A percentile compares a stretch with the other conserved stretches of the same genome.
Evolutionary conservation across 1,140 invertebrate species (phyloP).

Genomic region (Zaprionus camerounensis): DNA sequence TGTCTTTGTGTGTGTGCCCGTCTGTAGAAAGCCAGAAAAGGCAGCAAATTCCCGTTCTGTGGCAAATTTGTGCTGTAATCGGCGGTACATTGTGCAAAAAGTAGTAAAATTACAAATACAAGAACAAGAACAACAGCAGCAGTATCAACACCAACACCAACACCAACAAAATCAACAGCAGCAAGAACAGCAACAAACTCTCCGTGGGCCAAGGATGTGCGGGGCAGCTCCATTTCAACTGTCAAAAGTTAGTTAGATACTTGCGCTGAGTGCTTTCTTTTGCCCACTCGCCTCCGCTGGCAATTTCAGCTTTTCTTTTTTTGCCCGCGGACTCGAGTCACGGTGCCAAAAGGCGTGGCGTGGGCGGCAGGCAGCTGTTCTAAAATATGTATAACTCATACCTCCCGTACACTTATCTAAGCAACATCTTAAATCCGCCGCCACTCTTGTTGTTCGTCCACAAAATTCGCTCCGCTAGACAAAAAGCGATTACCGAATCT

Average conservation of each 20-base stretch:
- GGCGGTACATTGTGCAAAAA: slow-evolving; percentile 43
- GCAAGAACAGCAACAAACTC: slow-evolving; percentile 25
- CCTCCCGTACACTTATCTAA: background rate
- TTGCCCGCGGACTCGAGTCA: slow-evolving; percentile 3
- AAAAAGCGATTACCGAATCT: slow-evolving; percentile 8
- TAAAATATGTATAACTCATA: background rate
- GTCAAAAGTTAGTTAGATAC: slow-evolving; percentile 71
- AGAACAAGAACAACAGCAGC: slow-evolving; percentile 43
- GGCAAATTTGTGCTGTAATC: slow-evolving; percentile 74
- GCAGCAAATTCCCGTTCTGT: slow-evolving; percentile 60
- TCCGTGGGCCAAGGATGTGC: slow-evolving; percentile 16
- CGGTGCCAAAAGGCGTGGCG: slow-evolving; percentile 56
- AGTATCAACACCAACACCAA: slow-evolving; percentile 6
- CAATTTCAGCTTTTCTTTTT: background rate
- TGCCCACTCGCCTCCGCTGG: background rate
- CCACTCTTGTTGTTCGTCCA: background rate
- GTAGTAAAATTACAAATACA: slow-evolving; percentile 48
- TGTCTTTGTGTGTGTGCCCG: slow-evolving; percentile 38
- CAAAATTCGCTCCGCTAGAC: background rate
- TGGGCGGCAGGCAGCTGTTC: slow-evolving; percentile 37
- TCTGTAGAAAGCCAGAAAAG: slow-evolving; percentile 42
- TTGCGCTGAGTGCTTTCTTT: slow-evolving; percentile 41
- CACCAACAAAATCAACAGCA: background rate
- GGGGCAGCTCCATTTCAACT: slow-evolving; percentile 49
- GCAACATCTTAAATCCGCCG: background rate